Percentiles rank a stretch among this genome's conserved stretches.
Evolutionary conservation across 2,113 vertebrate genomes (phyloP).

Genomic region (Ovibos moschatus): DNA sequence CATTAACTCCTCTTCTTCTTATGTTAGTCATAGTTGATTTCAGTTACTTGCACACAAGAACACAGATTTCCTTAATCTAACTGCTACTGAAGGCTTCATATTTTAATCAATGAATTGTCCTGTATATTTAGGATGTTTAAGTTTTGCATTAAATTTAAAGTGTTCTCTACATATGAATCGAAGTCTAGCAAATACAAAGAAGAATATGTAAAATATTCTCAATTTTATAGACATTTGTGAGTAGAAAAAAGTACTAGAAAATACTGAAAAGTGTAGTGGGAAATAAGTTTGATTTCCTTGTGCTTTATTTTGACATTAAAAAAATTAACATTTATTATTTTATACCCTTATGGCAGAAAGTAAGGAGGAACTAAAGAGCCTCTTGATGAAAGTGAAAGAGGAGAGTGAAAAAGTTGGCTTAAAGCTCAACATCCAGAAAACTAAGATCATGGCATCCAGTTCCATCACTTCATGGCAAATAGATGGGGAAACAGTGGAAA

Average conservation of each 20-base stretch:
- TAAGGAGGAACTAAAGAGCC: too few species aligned
- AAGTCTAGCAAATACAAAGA: not conserved
- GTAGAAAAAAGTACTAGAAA: not conserved
- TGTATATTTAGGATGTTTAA: not conserved
- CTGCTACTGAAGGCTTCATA: not conserved
- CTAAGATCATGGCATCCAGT: too few species aligned
- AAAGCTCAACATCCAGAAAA: too few species aligned
- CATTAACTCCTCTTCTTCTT: not conserved
- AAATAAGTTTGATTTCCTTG: not conserved
- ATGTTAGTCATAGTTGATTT: not conserved
- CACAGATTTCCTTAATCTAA: not conserved
- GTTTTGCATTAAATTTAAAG: not conserved
- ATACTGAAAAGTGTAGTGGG: not conserved
- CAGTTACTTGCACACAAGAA: not conserved
- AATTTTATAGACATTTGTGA: not conserved
- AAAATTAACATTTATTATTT: not conserved
- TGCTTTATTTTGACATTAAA: not conserved
- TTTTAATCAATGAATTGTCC: not conserved
- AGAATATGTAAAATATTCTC: not conserved
- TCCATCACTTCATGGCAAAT: too few species aligned
- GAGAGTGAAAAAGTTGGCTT: too few species aligned
- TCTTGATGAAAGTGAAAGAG: too few species aligned
- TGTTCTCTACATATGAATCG: not conserved
- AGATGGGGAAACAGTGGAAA: too few species aligned
- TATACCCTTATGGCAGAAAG: not conserved